Evolutionary conservation across 2,113 vertebrate genomes (phyloP), one percentile per base, ranked within the genome.

Genomic region (Apus apus): DNA sequence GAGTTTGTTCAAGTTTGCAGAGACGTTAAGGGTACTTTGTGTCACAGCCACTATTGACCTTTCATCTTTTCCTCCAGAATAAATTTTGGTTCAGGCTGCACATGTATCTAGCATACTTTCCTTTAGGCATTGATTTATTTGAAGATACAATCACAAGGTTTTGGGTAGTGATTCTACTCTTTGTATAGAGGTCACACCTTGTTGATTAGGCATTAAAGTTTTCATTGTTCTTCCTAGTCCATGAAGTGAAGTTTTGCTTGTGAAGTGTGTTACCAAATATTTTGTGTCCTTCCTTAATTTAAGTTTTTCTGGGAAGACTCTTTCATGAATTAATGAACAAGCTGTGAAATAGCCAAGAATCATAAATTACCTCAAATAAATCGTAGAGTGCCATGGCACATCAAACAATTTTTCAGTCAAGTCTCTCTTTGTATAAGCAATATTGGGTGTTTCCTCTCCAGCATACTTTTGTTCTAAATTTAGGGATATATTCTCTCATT

Each of bases 241-340:
- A 8, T 1, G 10, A 81, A 74, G n/a, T 25, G 82, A 90, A 53
- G 12, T 40, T 91, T 81, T 76, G 15, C 32, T 50, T 77, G 29
- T 0, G 2, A 70, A 25, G 8, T 48, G 13, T 38, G 11, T 81
- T 81, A 57, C 26, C 19, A 57, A n/a, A 14, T 53, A 36, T 22
- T 67, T 13, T 60, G 15, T 32, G 15, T 32, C n/a, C 32, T 82
- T 57, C 68, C 34, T 71, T 74, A 75, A 67, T 78, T 94, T 84
- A 16, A 19, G 0, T 38, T 87, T 81, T 83, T 86, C 60, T 79
- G 20, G 48, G 54, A 92, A 83, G 21, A 64, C 62, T 80, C 29
- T 74, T 57, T 85, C 26, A 50, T 94, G 48, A 86, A 46, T 85
- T 91, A 93, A 92, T 70, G 73, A 92, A 82, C 20, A 88, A 94